Conservation (phyloP, 1,140 invertebrate species). For the Elymnias hypermnestra region DNA sequence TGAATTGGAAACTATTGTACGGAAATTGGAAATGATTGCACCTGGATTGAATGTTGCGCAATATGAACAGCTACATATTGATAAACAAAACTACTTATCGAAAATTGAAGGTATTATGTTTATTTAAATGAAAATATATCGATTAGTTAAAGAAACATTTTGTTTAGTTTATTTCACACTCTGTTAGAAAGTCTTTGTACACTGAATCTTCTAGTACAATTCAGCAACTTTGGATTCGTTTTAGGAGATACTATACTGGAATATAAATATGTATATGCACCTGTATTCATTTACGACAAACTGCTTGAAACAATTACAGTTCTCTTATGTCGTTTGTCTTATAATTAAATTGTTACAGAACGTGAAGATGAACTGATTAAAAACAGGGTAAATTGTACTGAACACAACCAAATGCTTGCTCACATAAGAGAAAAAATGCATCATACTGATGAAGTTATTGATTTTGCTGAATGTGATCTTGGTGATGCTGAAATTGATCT, state of each 20-base stretch:
- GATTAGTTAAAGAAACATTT: neutral
- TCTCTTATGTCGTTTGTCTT: too few species aligned
- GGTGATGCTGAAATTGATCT: constrained; percentile 59
- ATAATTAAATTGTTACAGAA: constrained; percentile 32
- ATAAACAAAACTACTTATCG: constrained; percentile 55
- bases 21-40: constrained; percentile 53
- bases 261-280: too few species aligned
- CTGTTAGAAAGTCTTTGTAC: too few species aligned
- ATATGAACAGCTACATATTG: constrained; percentile 58
- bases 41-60: constrained; percentile 64
- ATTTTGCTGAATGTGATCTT: constrained; percentile 59
- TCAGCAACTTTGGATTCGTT: too few species aligned
- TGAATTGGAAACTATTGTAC: constrained; percentile 47
- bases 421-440: constrained; percentile 72
- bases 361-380: constrained; percentile 64
- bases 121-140: neutral
- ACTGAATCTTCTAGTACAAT: too few species aligned
- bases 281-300: too few species aligned
- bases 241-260: too few species aligned
- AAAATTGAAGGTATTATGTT: constrained; percentile 61
- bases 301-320: too few species aligned
- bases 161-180: too few species aligned
- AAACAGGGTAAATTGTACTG: constrained; percentile 56
- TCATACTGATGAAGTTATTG: constrained; percentile 62
- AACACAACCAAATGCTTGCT: constrained; percentile 65